Evolutionary conservation across 1,140 invertebrate species (phyloP).

Genomic region (Triops cancriformis): DNA sequence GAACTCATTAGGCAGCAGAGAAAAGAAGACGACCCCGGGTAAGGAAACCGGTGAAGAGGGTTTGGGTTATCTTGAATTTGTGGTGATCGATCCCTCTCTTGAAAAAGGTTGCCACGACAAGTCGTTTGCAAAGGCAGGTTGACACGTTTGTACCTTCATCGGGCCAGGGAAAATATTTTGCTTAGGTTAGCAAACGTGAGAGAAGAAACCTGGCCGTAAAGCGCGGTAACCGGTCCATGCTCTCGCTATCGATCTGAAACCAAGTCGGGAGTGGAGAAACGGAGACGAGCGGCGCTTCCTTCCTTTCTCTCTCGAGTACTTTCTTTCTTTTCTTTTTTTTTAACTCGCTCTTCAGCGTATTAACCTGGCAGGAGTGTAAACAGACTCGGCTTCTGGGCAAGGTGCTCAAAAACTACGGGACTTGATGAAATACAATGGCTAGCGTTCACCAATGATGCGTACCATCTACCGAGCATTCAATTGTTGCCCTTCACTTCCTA

Average conservation of each 20-base stretch:
- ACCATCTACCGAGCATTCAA: too few relatives aligned
- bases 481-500: too few relatives aligned
- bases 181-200: constrained; percentile 1
- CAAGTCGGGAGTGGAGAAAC: not conserved
- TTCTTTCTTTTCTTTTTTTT: not conserved
- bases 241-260: not conserved
- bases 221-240: not conserved
- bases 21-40: too few relatives aligned
- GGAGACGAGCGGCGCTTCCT: not conserved
- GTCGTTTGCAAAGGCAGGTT: not conserved
- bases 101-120: not conserved
- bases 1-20: too few relatives aligned
- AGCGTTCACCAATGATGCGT: not conserved
- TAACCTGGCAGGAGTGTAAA: not conserved
- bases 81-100: not conserved
- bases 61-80: not conserved
- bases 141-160: not conserved
- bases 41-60: too few relatives aligned
- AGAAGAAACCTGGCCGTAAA: not conserved
- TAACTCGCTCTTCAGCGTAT: not conserved
- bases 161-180: not conserved
- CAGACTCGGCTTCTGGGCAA: not conserved
- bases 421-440: not conserved
- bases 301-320: not conserved
- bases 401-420: not conserved